Percentiles rank a stretch among this genome's conserved stretches.
Conservation (phyloP, 2,797 vertebrate species). For the Euthynnus affinis region DNA sequence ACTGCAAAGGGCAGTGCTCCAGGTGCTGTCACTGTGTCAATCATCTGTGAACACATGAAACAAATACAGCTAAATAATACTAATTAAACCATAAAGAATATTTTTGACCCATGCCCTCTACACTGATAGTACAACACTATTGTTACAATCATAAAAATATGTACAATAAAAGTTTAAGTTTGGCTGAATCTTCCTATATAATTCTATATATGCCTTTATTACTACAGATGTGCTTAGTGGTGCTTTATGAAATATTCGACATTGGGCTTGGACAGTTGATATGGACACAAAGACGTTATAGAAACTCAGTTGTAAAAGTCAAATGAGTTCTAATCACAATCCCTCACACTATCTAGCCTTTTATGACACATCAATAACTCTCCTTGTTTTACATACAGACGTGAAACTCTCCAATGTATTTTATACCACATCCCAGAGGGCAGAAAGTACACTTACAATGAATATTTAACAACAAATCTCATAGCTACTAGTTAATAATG, state of each 20-base stretch:
- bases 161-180: neutral
- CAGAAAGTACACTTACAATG: too few species aligned
- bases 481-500: neutral
- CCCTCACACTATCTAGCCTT: neutral
- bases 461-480: neutral
- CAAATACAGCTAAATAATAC: constrained; percentile 8
- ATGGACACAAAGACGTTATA: too few species aligned
- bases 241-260: too few species aligned
- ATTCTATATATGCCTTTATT: neutral
- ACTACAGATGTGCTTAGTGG: neutral
- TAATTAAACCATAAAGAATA: neutral
- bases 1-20: constrained; percentile 83
- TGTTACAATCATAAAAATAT: too few species aligned
- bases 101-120: neutral
- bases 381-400: neutral
- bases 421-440: neutral
- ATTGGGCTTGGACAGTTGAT: too few species aligned
- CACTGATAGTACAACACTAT: neutral
- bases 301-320: neutral
- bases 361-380: neutral
- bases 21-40: constrained; percentile 85
- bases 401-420: neutral
- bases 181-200: neutral
- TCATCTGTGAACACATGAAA: constrained; percentile 87
- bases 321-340: neutral